phyloP scores from a whole-genome alignment of 2,888 invertebrate species.

The Ceraclea dissimilis region DNA sequence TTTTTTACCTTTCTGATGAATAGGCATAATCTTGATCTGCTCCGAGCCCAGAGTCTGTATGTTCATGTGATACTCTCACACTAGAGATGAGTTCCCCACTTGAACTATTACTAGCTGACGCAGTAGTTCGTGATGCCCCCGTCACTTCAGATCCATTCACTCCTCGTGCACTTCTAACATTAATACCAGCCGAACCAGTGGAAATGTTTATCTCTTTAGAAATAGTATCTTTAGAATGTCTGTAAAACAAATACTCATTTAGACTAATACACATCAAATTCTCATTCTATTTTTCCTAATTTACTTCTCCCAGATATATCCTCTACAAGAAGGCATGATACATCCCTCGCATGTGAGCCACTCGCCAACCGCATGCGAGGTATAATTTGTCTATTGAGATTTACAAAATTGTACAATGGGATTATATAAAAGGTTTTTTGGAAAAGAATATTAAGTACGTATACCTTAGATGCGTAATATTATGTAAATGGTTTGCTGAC shows the following conservation, averaged over 20 bases:
- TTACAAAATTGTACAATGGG: no score
- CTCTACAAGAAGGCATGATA: no score
- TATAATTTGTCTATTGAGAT: no score
- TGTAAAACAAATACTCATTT: not conserved
- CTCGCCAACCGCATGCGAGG: no score
- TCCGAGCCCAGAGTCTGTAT: slow-evolving; percentile 69
- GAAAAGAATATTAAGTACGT: no score
- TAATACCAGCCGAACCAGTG: not conserved
- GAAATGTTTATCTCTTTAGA: slow-evolving; percentile 13
- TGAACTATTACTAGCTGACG: slow-evolving; percentile 46
- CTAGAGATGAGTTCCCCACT: slow-evolving; percentile 47
- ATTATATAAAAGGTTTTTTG: no score
- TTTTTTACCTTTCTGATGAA: slow-evolving; percentile 55
- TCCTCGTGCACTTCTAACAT: not conserved
- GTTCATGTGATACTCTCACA: slow-evolving; percentile 61
- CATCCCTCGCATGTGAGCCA: no score
- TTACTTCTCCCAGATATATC: no score
- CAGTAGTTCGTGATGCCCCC: slow-evolving; percentile 36
- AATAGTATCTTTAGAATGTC: slow-evolving; percentile 15
- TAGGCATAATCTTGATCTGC: slow-evolving; percentile 70
- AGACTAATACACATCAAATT: not conserved
- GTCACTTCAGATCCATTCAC: slow-evolving; percentile 34
- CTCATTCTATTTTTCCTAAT: no score
- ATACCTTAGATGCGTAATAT: no score
- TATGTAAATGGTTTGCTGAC: no score